Evolutionary conservation across 1,140 invertebrate species (phyloP), one percentile per base, ranked within the genome.

Genomic region (Procambarus clarkii): DNA sequence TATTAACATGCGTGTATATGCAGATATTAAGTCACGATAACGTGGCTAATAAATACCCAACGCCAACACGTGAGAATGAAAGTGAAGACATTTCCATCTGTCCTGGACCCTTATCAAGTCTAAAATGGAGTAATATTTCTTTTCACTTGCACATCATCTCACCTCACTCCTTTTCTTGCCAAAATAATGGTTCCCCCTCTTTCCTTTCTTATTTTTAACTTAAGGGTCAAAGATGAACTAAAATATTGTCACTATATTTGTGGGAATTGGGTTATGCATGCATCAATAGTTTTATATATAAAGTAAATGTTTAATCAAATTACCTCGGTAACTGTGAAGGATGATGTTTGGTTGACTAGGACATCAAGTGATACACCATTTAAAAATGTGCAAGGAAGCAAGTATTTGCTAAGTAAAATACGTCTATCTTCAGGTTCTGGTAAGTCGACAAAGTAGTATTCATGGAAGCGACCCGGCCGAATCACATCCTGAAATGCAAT

Each of bases 391-490:
- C 54, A 11, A 18, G 83, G 34, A 0, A 4, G 45, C 21, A 88
- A 24, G 79, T 85, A 1, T 71, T 86, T 58, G 13, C 34, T 54
- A 2, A 92, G 54, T n/a, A 92, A 24, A 21, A 45, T 74, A n/a
- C 24, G 44, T 45, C 92, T 60, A 71, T 86, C 80, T 46, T 69
- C 60, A 13, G 64, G 34, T 15, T 89, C 83, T 48, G 92, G 92
- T 46, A 92, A 74, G 77, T 82, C 78, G 15, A 92, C 80, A 48
- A 81, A 69, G 24, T 90, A 64, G 74, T 92, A 92, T 54, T 89
- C 92, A 48, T 90, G 79, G 77, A 92, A 92, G 18, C 92, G 87
- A 5, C 92, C 92, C 69, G 87, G 92, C 21, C 92, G 92, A 82
- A 92, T 92, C 45, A 92, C 64, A 46, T 89, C 92, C 92, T 92